These are phyloP conservation scores for Onychomys arenicola DNA, from an alignment of 2,797 vertebrate species.

Conservation along the genomic window DNA sequence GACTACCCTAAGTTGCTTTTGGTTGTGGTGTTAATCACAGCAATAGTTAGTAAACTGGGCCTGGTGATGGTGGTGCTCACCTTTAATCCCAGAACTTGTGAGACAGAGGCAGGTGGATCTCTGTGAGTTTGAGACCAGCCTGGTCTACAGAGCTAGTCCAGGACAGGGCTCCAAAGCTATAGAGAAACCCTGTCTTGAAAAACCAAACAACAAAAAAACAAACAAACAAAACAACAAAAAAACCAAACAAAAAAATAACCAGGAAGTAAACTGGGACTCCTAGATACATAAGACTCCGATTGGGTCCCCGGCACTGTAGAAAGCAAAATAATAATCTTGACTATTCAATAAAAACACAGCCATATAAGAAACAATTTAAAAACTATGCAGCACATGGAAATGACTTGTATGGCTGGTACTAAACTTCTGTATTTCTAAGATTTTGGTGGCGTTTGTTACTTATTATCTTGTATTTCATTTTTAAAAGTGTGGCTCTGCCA, in stretches of 20 bases:
- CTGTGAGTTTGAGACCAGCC: too few relatives aligned
- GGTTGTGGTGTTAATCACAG: background rate
- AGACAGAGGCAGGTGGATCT: too few relatives aligned
- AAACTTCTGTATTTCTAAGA: slow-evolving; percentile 33
- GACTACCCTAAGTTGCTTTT: background rate
- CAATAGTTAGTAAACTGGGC: background rate
- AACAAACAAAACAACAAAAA: too few relatives aligned
- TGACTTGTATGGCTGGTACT: background rate
- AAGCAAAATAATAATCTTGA: background rate
- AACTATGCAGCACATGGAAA: background rate
- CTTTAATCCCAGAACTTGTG: too few relatives aligned
- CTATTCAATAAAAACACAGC: background rate
- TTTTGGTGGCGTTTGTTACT: slow-evolving; percentile 28
- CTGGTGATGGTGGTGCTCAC: too few relatives aligned
- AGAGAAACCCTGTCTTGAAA: too few relatives aligned
- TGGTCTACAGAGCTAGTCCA: too few relatives aligned
- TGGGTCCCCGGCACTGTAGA: background rate
- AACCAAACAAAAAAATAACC: too few relatives aligned
- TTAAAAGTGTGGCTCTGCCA: too few relatives aligned
- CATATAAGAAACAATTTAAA: slow-evolving; percentile 9
- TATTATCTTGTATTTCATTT: background rate
- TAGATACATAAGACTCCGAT: background rate
- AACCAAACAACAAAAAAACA: too few relatives aligned
- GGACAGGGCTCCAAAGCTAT: too few relatives aligned
- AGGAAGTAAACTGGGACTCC: background rate